Evolutionary conservation across 2,113 vertebrate species (phyloP).

Genomic region (Ptychochromis oligacanthus): DNA sequence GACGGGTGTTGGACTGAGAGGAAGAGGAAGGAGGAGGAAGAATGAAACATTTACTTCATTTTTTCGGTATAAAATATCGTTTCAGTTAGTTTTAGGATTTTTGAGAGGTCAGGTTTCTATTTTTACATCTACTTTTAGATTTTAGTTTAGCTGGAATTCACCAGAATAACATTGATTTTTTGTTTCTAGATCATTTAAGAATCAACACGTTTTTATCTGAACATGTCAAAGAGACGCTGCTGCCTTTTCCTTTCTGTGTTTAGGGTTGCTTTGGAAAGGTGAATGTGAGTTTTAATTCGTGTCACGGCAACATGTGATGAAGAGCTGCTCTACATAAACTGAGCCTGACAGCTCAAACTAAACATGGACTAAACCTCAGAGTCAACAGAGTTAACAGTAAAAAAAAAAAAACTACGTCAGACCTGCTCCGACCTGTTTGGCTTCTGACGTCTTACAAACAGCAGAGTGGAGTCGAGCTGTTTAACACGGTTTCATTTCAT

Average conservation of each 20-base stretch:
- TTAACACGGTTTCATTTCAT: neutral
- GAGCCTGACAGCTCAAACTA: neutral
- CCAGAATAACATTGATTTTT: no score
- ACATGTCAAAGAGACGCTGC: no score
- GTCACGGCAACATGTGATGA: no score
- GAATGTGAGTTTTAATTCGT: no score
- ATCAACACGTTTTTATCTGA: no score
- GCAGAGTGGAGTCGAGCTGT: neutral
- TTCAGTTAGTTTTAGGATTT: neutral
- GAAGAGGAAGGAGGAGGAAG: neutral
- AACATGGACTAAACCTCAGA: neutral
- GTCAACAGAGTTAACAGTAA: no score
- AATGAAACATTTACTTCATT: neutral
- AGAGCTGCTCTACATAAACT: neutral
- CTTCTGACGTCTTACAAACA: neutral
- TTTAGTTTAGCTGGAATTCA: neutral
- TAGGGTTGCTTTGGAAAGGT: no score
- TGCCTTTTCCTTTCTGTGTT: no score
- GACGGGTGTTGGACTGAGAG: conserved; percentile 88
- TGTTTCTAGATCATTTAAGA: no score
- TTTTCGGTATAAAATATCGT: neutral
- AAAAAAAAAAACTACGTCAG: no score
- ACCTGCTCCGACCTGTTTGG: no score
- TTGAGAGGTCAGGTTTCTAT: no score
- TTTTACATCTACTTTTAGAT: neutral